phyloP scores from a whole-genome alignment of 1,140 invertebrate species.

The Trichomalopsis sarcophagae region DNA sequence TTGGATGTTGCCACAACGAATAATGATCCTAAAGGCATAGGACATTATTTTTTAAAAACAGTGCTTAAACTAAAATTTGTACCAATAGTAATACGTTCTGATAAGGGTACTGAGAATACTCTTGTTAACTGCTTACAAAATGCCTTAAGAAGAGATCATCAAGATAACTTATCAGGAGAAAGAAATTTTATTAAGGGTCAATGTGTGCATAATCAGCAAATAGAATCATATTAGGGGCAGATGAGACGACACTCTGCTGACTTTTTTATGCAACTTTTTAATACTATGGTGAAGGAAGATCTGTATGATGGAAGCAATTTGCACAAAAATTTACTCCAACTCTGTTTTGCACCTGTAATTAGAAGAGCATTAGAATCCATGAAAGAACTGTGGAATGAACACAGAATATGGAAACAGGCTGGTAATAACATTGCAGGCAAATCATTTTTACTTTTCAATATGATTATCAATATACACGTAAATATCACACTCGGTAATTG shows the following conservation, averaged over 20 bases:
- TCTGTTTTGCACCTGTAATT: constrained; percentile 9
- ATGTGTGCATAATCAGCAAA: neutral
- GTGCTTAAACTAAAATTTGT: neutral
- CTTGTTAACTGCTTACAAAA: neutral
- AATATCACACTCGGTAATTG: no score
- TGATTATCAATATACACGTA: no score
- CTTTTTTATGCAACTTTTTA: constrained; percentile 3
- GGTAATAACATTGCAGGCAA: neutral
- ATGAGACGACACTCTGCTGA: neutral
- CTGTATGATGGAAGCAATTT: neutral
- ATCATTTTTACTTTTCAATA: no score
- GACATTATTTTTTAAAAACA: constrained; percentile 17
- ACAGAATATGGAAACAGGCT: constrained; percentile 5
- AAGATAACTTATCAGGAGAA: neutral
- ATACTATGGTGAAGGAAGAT: constrained; percentile 21
- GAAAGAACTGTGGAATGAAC: constrained; percentile 28
- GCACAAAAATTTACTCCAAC: constrained; percentile 13
- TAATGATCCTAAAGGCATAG: neutral
- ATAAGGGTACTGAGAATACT: neutral
- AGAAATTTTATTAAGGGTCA: neutral
- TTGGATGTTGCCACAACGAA: neutral
- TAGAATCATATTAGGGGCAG: neutral
- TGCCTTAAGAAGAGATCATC: neutral
- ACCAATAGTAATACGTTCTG: neutral
- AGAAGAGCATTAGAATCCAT: neutral